phyloP scores from a whole-genome alignment of 1,140 invertebrate genomes.

The Nebria ingens region DNA sequence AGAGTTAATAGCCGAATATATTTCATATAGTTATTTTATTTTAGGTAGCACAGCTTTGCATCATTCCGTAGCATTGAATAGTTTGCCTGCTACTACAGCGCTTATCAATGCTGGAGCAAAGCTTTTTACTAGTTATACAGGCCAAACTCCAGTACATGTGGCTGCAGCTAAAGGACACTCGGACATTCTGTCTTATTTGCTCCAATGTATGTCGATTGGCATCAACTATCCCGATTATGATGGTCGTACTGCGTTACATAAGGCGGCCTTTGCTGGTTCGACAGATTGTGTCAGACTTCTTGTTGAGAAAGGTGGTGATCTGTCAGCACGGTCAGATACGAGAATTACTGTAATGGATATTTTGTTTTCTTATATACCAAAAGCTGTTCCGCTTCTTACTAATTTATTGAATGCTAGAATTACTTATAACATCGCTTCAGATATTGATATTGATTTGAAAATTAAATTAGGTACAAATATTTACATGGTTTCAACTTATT shows the following conservation, averaged over 20 bases:
- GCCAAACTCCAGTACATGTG: not conserved
- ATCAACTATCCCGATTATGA: slow-evolving; percentile 8
- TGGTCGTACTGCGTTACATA: slow-evolving; percentile 18
- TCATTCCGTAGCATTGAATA: not conserved
- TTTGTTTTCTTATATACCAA: slow-evolving; percentile 20
- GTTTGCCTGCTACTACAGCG: not conserved
- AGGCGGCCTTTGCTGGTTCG: slow-evolving; percentile 20
- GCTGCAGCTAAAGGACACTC: not conserved
- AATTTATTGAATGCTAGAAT: slow-evolving; percentile 18
- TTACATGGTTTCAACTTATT: no score
- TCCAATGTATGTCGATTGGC: slow-evolving; percentile 15
- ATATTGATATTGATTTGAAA: not conserved
- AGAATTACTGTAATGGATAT: slow-evolving; percentile 22
- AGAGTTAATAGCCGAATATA: no score
- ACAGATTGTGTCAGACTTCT: slow-evolving; percentile 26
- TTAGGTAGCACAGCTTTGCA: not conserved
- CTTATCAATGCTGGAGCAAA: not conserved
- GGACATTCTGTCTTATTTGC: not conserved
- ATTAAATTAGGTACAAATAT: not conserved
- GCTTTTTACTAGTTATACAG: not conserved
- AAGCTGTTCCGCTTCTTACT: slow-evolving; percentile 21
- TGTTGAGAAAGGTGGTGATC: slow-evolving; percentile 27
- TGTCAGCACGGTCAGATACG: slow-evolving; percentile 24
- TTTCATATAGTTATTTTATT: not conserved
- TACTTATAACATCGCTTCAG: not conserved